Base-by-base conservation (phyloP, 2,888 invertebrate species). In the Drosophila setosimentum region DNA sequence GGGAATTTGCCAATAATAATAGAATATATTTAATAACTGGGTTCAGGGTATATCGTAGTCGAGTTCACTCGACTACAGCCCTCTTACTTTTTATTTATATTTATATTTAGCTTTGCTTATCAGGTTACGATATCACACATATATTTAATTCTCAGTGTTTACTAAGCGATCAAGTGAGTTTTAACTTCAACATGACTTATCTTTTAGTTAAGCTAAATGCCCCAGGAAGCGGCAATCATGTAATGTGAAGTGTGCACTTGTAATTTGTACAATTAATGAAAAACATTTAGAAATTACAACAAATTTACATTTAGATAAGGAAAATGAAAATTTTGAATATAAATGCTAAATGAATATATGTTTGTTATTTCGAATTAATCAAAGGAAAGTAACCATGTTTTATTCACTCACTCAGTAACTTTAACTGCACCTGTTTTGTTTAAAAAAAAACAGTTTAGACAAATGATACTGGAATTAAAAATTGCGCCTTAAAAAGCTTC, bases 21-120 rank as follows among this genome's bases (percentile, higher is more conserved):
- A n/a, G n/a, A n/a, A n/a, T n/a, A n/a, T n/a, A n/a, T n/a, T n/a
- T n/a, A n/a, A n/a, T n/a, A n/a, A n/a, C n/a, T n/a, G n/a, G n/a
- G n/a, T n/a, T n/a, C n/a, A n/a, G n/a, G n/a, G n/a, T n/a, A n/a
- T n/a, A n/a, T n/a, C n/a, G n/a, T n/a, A n/a, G n/a, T n/a, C n/a
- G n/a, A n/a, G n/a, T n/a, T n/a, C n/a, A n/a, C n/a, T n/a, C n/a
- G n/a, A n/a, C n/a, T n/a, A n/a, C n/a, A n/a, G n/a, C n/a, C n/a
- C n/a, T n/a, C 62, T 82, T 67, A 48, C 21, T 66, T 69, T 57
- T 40, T 29, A 24, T 33, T 65, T 65, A 49, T 65, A n/a, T 42
- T 69, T 30, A 63, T 65, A 59, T 69, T 64, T 78, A 68, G 61
- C 42, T 72, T 68, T 85, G 66, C 80, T 87, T 84, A 73, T 72